phyloP scores from a whole-genome alignment of 1,140 invertebrate genomes.

The Paracyclopina nana region DNA sequence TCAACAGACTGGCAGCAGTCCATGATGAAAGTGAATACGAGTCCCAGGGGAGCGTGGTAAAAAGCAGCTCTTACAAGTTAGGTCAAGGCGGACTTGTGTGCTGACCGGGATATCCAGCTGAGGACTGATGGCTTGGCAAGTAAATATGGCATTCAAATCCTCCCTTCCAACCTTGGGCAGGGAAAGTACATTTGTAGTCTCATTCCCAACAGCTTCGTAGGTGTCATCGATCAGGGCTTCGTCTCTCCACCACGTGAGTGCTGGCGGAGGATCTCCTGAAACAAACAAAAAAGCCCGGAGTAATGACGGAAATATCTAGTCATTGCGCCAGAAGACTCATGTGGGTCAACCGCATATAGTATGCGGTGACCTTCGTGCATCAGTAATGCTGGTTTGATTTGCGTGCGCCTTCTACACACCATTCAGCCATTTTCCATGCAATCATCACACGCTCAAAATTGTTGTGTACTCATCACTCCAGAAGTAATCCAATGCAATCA shows the following conservation, averaged over 20 bases:
- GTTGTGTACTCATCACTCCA: too few species aligned
- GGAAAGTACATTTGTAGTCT: background rate
- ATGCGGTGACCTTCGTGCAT: too few species aligned
- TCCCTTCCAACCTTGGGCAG: background rate
- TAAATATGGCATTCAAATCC: background rate
- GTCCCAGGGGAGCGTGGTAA: too few species aligned
- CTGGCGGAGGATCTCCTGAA: background rate
- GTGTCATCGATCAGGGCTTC: background rate
- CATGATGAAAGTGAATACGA: too few species aligned
- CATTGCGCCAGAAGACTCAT: too few species aligned
- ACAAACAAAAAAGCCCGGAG: background rate
- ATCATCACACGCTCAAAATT: too few species aligned
- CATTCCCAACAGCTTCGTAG: background rate
- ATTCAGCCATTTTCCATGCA: too few species aligned
- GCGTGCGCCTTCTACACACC: too few species aligned
- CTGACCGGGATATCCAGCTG: background rate
- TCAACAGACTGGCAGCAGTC: too few species aligned
- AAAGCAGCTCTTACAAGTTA: background rate
- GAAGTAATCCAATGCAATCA: too few species aligned
- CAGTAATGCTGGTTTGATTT: too few species aligned
- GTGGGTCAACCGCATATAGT: too few species aligned
- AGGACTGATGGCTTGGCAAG: background rate
- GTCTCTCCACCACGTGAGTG: background rate
- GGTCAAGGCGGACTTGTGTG: background rate
- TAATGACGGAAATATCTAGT: background rate